Conservation (phyloP, 2,113 vertebrate genomes). For the Cryptomyrus ogoouensis region DNA sequence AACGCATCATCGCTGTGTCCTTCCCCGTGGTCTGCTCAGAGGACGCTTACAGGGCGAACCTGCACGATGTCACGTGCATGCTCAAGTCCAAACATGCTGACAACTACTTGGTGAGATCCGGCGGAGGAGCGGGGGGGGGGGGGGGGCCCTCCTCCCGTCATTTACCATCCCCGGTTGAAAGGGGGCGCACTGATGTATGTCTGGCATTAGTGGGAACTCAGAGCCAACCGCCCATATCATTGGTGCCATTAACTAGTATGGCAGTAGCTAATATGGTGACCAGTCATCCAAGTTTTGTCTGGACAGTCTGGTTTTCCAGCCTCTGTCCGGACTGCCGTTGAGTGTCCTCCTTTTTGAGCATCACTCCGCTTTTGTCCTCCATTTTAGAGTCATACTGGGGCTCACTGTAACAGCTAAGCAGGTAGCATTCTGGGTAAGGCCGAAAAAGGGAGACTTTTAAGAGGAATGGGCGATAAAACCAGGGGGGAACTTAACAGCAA, state of each 20-base stretch:
- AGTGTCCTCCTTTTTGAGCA: not conserved
- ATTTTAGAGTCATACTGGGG: not conserved
- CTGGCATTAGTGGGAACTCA: not conserved
- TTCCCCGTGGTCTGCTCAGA: conserved; percentile 79
- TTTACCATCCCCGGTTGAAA: not conserved
- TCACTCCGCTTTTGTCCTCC: not conserved
- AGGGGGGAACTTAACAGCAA: not conserved
- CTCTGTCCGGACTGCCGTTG: not conserved
- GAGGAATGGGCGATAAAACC: not conserved
- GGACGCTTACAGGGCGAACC: conserved; percentile 77
- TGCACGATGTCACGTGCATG: conserved; percentile 88
- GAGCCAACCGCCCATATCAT: not conserved
- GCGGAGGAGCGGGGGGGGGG: not conserved
- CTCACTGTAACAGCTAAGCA: not conserved
- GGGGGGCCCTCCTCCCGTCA: not conserved
- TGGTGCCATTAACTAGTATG: not conserved
- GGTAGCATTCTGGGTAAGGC: not conserved
- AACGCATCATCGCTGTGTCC: conserved; percentile 87
- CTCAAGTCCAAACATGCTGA: conserved; percentile 92
- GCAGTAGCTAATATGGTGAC: not conserved
- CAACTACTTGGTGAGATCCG: conserved; percentile 82
- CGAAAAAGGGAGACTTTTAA: not conserved
- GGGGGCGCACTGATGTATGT: not conserved
- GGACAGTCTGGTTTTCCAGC: not conserved
- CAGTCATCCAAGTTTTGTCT: not conserved